phyloP scores from a whole-genome alignment of 2,113 vertebrate genomes.

The Chrysochloris asiatica region DNA sequence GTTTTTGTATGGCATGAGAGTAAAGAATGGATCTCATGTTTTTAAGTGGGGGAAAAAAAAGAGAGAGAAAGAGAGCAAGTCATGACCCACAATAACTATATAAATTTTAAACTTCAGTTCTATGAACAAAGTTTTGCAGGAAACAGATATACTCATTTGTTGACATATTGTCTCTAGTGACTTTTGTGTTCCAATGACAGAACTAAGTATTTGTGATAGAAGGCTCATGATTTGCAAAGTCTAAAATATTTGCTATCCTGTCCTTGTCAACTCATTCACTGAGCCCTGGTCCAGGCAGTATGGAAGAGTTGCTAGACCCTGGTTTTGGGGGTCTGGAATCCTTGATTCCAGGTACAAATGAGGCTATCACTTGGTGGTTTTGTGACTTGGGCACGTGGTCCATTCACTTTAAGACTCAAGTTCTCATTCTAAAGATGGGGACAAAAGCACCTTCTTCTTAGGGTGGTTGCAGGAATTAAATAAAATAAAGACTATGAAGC shows the following conservation, averaged over 20 bases:
- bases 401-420: neutral
- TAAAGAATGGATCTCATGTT: constrained; percentile 44
- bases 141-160: neutral
- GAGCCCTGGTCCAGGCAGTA: neutral
- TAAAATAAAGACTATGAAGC: neutral
- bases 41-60: neutral
- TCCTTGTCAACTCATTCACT: neutral
- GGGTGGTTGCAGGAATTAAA: neutral
- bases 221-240: neutral
- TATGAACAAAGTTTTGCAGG: constrained; percentile 29
- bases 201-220: neutral
- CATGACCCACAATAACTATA: constrained; percentile 6
- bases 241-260: constrained; percentile 13
- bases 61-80: constrained; percentile 28
- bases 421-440: neutral
- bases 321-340: neutral
- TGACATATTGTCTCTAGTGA: neutral
- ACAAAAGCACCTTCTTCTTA: neutral
- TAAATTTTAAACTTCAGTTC: constrained; percentile 35
- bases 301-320: neutral
- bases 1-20: neutral
- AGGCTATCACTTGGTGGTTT: neutral
- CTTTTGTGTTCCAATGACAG: neutral
- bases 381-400: neutral
- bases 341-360: neutral